These are phyloP conservation scores for Ladona fulva DNA, from an alignment of 1,140 invertebrate genomes.

Conservation along the genomic window DNA sequence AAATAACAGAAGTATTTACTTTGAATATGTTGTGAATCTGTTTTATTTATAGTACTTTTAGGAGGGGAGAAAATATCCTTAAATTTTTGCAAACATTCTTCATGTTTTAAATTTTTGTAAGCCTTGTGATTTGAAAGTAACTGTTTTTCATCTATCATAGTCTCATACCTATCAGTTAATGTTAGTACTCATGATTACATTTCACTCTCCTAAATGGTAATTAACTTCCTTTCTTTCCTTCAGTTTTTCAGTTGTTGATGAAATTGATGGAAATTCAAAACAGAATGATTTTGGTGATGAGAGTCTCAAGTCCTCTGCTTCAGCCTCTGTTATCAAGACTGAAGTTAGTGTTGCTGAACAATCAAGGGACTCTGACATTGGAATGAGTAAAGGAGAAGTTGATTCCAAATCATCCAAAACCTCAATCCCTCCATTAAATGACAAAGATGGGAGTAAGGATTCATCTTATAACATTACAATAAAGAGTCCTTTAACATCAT, in stretches of 20 bases:
- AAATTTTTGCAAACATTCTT: no score
- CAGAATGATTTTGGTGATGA: neutral
- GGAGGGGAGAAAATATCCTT: no score
- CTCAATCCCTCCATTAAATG: neutral
- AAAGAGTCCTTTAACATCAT: conserved; percentile 28
- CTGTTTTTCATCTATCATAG: no score
- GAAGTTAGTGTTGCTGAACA: neutral
- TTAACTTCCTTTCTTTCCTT: no score
- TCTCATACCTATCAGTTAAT: no score
- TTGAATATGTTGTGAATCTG: no score
- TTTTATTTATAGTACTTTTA: no score
- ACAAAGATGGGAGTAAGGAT: neutral
- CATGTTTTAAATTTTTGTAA: no score
- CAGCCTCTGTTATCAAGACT: neutral
- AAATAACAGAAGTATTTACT: no score
- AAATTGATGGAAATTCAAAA: neutral
- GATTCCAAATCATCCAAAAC: neutral
- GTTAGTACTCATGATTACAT: no score
- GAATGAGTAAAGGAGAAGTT: neutral
- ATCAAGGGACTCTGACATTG: neutral
- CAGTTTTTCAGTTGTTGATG: neutral
- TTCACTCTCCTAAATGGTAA: no score
- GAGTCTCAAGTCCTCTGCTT: neutral
- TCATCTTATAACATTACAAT: conserved; percentile 18
- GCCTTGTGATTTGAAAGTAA: no score